A percentile compares a stretch with the other conserved stretches of the same genome.
Conservation (phyloP, 37 sponge, comb jelly and placozoan genomes). For the Cladorhizidae sp. region DNA sequence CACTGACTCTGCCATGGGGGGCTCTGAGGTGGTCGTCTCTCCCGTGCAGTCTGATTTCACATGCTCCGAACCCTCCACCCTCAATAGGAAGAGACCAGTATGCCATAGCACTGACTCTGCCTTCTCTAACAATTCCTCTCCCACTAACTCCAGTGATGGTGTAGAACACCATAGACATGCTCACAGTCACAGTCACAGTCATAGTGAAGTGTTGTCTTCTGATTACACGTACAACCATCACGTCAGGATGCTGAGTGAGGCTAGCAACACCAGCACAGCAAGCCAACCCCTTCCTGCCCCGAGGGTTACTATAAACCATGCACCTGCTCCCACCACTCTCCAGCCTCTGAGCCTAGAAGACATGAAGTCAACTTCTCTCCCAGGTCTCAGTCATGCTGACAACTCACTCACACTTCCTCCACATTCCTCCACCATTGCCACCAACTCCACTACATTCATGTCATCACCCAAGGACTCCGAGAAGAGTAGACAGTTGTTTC, state of each 20-base stretch:
- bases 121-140: slow-evolving; percentile 64
- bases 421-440: neutral
- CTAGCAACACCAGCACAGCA: slow-evolving; percentile 23
- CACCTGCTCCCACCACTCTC: neutral
- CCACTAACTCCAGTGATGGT: slow-evolving; percentile 48
- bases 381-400: neutral
- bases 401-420: neutral
- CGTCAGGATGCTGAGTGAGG: slow-evolving; percentile 35
- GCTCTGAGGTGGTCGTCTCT: slow-evolving; percentile 32
- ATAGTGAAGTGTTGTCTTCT: slow-evolving; percentile 60
- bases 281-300: neutral
- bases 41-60: slow-evolving; percentile 20
- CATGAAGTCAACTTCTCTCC: neutral
- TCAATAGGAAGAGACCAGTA: slow-evolving; percentile 27
- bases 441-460: neutral
- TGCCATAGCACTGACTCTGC: slow-evolving; percentile 54
- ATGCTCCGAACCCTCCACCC: slow-evolving; percentile 31
- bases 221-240: neutral
- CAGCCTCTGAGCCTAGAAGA: neutral
- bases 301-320: neutral
- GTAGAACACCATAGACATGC: no score
- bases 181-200: neutral
- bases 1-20: slow-evolving; percentile 51
- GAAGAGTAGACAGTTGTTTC: neutral
- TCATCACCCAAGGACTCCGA: neutral